These are phyloP conservation scores for Dendroctonus valens DNA, from an alignment of 1,140 invertebrate species.

Conservation along the genomic window DNA sequence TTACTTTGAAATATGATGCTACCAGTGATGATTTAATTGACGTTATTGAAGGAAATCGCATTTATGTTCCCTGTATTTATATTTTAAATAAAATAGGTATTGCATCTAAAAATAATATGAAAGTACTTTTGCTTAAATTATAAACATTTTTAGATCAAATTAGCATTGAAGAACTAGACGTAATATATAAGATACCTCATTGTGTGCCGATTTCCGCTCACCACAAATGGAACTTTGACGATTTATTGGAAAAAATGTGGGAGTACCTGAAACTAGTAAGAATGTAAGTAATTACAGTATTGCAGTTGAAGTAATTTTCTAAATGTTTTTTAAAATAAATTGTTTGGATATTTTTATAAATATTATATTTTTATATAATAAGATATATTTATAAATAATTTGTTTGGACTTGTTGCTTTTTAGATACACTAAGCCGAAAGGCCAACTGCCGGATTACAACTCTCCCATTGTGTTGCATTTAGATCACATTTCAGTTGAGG, in stretches of 20 bases:
- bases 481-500: conserved; percentile 86
- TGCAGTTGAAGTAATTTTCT: conserved; percentile 1
- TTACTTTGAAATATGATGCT: conserved; percentile 91
- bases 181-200: conserved; percentile 99
- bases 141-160: conserved; percentile 72
- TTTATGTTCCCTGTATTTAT: conserved; percentile 98
- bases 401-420: conserved; percentile 39
- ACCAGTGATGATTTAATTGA: conserved; percentile 98
- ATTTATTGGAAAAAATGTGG: conserved; percentile 99
- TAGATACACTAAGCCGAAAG: conserved; percentile 98
- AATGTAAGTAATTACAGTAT: conserved; percentile 64
- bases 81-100: conserved; percentile 96
- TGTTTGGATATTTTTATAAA: conserved; percentile 1
- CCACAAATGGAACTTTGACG: conserved; percentile 99
- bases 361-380: no score
- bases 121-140: conserved; percentile 2
- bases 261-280: conserved; percentile 92
- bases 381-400: no score
- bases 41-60: conserved; percentile 97
- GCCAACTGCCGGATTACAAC: conserved; percentile 87
- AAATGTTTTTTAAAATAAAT: background rate
- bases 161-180: conserved; percentile 93
- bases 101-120: background rate
- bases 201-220: conserved; percentile 99
- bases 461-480: conserved; percentile 93